phyloP scores from a whole-genome alignment of 2,113 vertebrate species.

The Clarias macrocephalus region DNA sequence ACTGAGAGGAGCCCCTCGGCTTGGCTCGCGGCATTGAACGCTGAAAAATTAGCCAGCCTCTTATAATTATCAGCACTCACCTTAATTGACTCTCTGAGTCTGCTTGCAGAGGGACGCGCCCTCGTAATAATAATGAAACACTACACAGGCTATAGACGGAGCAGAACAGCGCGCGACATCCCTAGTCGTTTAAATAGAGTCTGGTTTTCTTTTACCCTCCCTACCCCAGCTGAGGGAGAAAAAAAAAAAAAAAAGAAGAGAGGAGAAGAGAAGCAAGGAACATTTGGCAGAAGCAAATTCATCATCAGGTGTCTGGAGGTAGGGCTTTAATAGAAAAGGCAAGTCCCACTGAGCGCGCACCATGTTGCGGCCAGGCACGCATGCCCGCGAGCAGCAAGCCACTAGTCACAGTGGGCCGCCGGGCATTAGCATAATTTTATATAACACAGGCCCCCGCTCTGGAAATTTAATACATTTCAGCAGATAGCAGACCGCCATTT shows the following conservation, averaged over 20 bases:
- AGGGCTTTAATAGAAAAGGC: slow-evolving; percentile 99
- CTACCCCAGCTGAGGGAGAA: slow-evolving; percentile 74
- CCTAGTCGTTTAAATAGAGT: slow-evolving; percentile 98
- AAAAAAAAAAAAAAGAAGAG: slow-evolving; percentile 65
- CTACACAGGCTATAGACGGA: slow-evolving; percentile 76
- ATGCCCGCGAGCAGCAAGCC: slow-evolving; percentile 97
- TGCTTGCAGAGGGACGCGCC: slow-evolving; percentile 69
- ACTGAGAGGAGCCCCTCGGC: slow-evolving; percentile 66
- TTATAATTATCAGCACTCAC: slow-evolving; percentile 88
- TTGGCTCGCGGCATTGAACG: slow-evolving; percentile 69
- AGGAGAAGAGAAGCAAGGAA: slow-evolving; percentile 85
- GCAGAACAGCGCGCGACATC: slow-evolving; percentile 88
- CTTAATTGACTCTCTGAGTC: slow-evolving; percentile 85
- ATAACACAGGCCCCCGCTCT: slow-evolving; percentile 95
- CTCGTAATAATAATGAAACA: neutral
- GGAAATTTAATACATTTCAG: slow-evolving; percentile 99
- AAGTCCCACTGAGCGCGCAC: slow-evolving; percentile 96
- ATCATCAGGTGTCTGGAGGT: slow-evolving; percentile 99
- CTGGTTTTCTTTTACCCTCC: slow-evolving; percentile 87
- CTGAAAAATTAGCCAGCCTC: slow-evolving; percentile 78
- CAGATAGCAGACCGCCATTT: slow-evolving; percentile 97
- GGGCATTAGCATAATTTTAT: slow-evolving; percentile 99
- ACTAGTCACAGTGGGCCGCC: slow-evolving; percentile 94
- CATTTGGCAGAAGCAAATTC: slow-evolving; percentile 99
- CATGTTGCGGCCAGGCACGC: slow-evolving; percentile 95